Base-by-base conservation (phyloP, 2,797 vertebrate genomes). In the Caiman crocodilus region DNA sequence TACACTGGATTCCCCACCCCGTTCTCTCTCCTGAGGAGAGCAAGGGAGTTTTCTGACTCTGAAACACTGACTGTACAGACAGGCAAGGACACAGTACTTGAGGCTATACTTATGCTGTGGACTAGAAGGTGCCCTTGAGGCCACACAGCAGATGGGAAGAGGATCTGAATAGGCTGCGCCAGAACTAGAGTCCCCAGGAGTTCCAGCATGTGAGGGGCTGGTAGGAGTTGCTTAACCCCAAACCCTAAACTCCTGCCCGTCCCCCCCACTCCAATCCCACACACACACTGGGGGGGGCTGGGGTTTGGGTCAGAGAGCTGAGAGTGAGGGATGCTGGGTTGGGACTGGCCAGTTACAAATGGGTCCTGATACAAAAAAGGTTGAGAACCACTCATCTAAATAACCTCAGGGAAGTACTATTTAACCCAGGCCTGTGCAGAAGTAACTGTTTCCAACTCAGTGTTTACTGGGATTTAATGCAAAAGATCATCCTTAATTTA, bases 281-380 rank as follows among this genome's bases (percentile, higher is more conserved):
- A 35, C 35, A 35, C 35, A 35, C 35, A 35, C 35, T 35, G 35
- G 35, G 35, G 35, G 35, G 35, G 35, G 35, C 35, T 35, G 60
- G 60, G 60, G 21, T 61, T 20, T 15, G 15, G 60, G 23, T 12
- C 23, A 20, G 9, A 21, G 32, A 0, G 71, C 0, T 35, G 0
- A 67, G 63, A 64, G 50, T 35, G 35, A 71, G 35, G 20, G 73
- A 23, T 35, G 64, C 63, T 67, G n/a, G 2, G 69, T 8, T 1
- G 1, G 64, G 76, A 35, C 82, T 74, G 80, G 35, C 42, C 0
- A 0, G 61, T 63, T 17, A 12, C 71, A 60, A 75, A 83, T 28
- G 60, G 23, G 55, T 69, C 60, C 78, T 85, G 73, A n/a, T 0
- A 7, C 55, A 56, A 42, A 63, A 73, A 73, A 73, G 35, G 73